These are phyloP conservation scores for Perizoma flavofasciatum DNA, from an alignment of 2,888 invertebrate species.

Conservation along the genomic window DNA sequence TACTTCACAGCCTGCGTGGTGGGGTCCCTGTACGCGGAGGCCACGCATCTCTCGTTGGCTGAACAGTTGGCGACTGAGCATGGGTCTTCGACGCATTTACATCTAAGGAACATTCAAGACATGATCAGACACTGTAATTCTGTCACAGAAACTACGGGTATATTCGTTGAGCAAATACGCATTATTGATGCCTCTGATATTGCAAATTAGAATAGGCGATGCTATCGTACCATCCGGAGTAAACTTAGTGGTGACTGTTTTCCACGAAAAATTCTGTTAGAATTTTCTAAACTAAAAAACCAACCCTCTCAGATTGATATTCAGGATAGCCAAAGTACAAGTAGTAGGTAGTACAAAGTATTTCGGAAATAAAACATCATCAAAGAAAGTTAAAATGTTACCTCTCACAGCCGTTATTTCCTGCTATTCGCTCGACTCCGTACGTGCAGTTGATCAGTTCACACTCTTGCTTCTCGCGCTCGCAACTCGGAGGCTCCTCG, in stretches of 20 bases:
- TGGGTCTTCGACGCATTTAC: constrained; percentile 84
- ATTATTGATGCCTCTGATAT: too few species aligned
- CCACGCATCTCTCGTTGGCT: constrained; percentile 87
- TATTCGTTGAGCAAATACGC: too few species aligned
- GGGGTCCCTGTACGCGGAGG: constrained; percentile 78
- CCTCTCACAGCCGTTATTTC: constrained; percentile 62
- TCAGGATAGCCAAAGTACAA: too few species aligned
- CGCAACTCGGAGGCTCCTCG: constrained; percentile 73
- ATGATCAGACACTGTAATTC: not conserved
- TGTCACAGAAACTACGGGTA: too few species aligned
- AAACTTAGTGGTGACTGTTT: too few species aligned
- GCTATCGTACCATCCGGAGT: too few species aligned
- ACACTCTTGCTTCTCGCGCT: constrained; percentile 85
- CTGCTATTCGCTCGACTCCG: constrained; percentile 81
- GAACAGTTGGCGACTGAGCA: constrained; percentile 86
- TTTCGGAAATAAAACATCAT: too few species aligned
- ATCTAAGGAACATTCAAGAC: constrained; percentile 49
- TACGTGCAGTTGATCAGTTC: constrained; percentile 87
- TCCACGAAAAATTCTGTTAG: too few species aligned
- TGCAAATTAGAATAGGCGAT: too few species aligned
- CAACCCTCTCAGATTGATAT: too few species aligned
- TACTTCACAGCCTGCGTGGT: constrained; percentile 65
- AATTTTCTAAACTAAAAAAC: too few species aligned
- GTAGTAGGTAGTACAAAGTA: too few species aligned
- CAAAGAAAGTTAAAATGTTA: constrained; percentile 29